Evolutionary conservation across 23 tunicate species (phyloP), one percentile per base, ranked within the genome.

Genomic region (Corella eumyota): DNA sequence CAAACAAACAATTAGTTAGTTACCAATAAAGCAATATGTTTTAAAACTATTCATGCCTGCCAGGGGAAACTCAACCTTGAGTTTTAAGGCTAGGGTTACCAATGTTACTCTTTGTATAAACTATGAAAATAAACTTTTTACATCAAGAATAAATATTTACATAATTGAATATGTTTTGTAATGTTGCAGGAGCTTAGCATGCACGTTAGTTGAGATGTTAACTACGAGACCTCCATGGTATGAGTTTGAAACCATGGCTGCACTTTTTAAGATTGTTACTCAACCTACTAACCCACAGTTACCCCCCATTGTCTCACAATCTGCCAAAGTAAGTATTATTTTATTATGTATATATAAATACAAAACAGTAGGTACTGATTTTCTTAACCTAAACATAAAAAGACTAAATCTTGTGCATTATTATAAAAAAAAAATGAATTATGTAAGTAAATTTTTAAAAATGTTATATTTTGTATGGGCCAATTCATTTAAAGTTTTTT

Each of bases 141-240:
- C n/a, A n/a, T n/a, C n/a, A n/a, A n/a, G n/a, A n/a, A n/a, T n/a
- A n/a, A n/a, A n/a, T n/a, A n/a, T n/a, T n/a, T n/a, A n/a, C n/a
- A n/a, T n/a, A n/a, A n/a, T n/a, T n/a, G n/a, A n/a, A n/a, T n/a
- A n/a, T n/a, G n/a, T n/a, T n/a, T n/a, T n/a, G n/a, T n/a, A n/a
- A n/a, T n/a, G n/a, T 61, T 0, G 28, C 67, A 88, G 96, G 96
- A 88, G 96, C 35, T 45, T 88, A 7, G 96, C 83, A 11, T 88
- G 96, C 72, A 88, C 96, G 6, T 81, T 78, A 9, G 96, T 88
- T 30, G 96, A 88, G 36, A 88, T 88, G 96, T 67, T 88, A 7
- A 88, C 96, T 26, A 78, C 96, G 0, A 59, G 74, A 34, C 96
- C 96, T 1, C 96, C 96, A 17, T 88, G 96, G 96, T 88, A 88